Base-by-base conservation (phyloP, 2,797 vertebrate species). In the Chelon labrosus region DNA sequence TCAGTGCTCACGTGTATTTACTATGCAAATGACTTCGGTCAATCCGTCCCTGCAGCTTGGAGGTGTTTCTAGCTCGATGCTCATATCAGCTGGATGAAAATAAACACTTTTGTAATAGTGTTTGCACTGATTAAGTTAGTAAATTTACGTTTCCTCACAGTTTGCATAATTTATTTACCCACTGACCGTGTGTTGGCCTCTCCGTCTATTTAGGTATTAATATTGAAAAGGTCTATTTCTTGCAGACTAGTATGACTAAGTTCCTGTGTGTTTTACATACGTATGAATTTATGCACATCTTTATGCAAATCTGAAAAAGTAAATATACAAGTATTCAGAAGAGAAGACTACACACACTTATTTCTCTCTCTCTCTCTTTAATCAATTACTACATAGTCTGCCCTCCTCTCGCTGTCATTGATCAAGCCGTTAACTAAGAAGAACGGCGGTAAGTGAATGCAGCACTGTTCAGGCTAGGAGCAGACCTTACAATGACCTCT, bases 371-470 rank as follows among this genome's bases (percentile, higher is more conserved):
- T 14, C 46, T 39, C 54, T 17, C 59, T 44, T 68, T 64, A 88
- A 85, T 91, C 85, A 90, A 85, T 65, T 53, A 73, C 65, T 66
- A 37, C 67, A 77, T 77, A 62, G 76, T 80, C 82, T 64, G 64
- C 54, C 65, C 16, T 72, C 60, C 63, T 78, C 71, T 58, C 27
- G 12, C 65, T 63, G 70, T 22, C 80, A 89, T 91, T 75, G 88
- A 89, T 90, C 86, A 44, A 57, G 50, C 55, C 70, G 70, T 67
- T 77, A 59, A 8, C 31, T 7, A 6, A 20, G 25, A 54, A 53
- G 49, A 60, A 42, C 70, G 59, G 61, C 27, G 11, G 66, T 41
- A 11, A 59, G 25, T 65, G 44, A 72, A 56, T 44, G 38, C 13
- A 55, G 39, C 62, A 16, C 59, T 68, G 9, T 14, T 50, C 37